These are phyloP conservation scores for Enteromius treurensis DNA, from an alignment of 2,797 vertebrate species.

Conservation along the genomic window DNA sequence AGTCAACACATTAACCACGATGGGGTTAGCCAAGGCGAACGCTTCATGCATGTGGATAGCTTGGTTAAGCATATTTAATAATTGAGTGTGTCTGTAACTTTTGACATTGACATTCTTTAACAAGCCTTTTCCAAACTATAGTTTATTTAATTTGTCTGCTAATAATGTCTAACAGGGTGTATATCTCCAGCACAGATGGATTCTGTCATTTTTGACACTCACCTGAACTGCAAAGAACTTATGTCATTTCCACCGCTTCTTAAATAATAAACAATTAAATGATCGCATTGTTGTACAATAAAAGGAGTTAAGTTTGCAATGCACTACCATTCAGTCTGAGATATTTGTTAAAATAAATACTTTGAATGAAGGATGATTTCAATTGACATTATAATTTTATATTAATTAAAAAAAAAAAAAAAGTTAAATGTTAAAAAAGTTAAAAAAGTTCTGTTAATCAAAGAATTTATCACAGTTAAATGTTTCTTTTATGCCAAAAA, in stretches of 20 bases:
- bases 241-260: neutral
- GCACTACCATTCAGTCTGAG: neutral
- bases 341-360: neutral
- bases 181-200: neutral
- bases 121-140: neutral
- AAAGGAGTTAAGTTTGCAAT: neutral
- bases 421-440: neutral
- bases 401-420: too few species aligned
- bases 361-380: neutral
- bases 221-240: neutral
- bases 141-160: neutral
- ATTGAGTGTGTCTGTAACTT: conserved; percentile 5
- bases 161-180: neutral
- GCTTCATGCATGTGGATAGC: neutral
- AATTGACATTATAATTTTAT: neutral
- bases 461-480: neutral
- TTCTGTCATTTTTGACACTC: neutral
- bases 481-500: too few species aligned
- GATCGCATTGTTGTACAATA: too few species aligned
- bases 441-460: neutral
- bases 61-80: neutral
- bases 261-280: neutral
- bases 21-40: neutral
- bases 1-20: conserved; percentile 28
- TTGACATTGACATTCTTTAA: neutral